A percentile compares a stretch with the other conserved stretches of the same genome.
These are phyloP conservation scores for Triplophysa rosa DNA, from an alignment of 2,113 vertebrate genomes.

Conservation along the genomic window DNA sequence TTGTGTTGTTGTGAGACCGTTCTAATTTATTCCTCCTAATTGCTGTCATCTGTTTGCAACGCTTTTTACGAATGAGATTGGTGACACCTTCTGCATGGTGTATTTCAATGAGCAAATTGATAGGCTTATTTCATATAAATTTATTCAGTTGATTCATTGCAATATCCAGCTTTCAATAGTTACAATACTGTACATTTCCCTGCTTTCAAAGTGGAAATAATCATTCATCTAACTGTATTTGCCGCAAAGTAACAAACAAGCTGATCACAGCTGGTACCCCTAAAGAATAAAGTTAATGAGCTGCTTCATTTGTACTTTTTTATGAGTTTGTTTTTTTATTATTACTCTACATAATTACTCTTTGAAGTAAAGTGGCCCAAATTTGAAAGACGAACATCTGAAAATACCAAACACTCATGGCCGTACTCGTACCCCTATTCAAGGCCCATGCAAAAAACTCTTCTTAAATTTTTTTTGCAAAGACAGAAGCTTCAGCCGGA, in stretches of 20 bases:
- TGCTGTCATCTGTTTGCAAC: conserved; percentile 9
- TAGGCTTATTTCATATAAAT: not conserved
- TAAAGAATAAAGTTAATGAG: conserved; percentile 73
- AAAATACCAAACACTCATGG: conserved; percentile 24
- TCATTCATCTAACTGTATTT: conserved; percentile 64
- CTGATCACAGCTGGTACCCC: conserved; percentile 72
- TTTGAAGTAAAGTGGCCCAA: conserved; percentile 55
- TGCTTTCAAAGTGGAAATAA: conserved; percentile 53
- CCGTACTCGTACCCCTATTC: not conserved
- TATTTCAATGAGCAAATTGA: not conserved
- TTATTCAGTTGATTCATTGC: not conserved
- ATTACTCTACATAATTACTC: conserved; percentile 66
- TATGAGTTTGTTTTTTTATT: conserved; percentile 65
- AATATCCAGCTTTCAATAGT: conserved; percentile 45
- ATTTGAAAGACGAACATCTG: conserved; percentile 63
- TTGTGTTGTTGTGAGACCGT: conserved; percentile 16
- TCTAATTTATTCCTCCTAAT: conserved; percentile 27
- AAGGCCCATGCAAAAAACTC: not conserved
- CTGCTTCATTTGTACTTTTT: conserved; percentile 69
- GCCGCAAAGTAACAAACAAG: conserved; percentile 69
- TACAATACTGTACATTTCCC: conserved; percentile 58
- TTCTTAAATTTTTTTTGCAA: not conserved
- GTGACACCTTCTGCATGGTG: not conserved
- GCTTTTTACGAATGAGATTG: not conserved
- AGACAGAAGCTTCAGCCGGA: not conserved